Conservation (phyloP, 1,140 invertebrate genomes). For the Zaprionus lachaisei region DNA sequence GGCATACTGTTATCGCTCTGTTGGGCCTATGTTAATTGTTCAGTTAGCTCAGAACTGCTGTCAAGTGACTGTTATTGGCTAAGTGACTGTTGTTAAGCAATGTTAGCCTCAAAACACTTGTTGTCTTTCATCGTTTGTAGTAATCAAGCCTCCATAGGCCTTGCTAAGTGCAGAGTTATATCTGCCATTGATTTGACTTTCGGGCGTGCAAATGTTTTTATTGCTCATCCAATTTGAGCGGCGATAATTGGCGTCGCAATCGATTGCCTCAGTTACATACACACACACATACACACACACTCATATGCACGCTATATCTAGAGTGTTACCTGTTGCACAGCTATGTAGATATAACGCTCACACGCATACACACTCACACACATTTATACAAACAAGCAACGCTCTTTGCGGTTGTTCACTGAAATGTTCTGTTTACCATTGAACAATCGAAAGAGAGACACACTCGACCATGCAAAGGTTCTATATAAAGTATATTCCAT, state of each 20-base stretch:
- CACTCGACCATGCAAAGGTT: not conserved
- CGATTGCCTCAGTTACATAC: not conserved
- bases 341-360: not conserved
- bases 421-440: conserved; percentile 8
- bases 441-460: not conserved
- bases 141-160: not conserved
- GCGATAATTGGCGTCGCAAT: conserved; percentile 8
- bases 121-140: not conserved
- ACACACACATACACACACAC: not conserved
- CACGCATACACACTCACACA: not conserved
- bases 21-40: not conserved
- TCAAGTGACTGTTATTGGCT: not conserved
- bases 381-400: not conserved
- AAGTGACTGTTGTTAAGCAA: not conserved
- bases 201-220: conserved; percentile 5
- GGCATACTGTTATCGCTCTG: not conserved
- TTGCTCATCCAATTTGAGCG: not conserved
- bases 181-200: conserved; percentile 21
- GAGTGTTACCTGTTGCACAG: conserved; percentile 3
- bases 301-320: not conserved
- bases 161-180: not conserved
- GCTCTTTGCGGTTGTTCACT: conserved; percentile 12
- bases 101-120: not conserved
- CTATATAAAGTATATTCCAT: not conserved
- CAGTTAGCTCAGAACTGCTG: not conserved